Conservation (phyloP, 2,888 invertebrate genomes). For the Limenitis camilla region DNA sequence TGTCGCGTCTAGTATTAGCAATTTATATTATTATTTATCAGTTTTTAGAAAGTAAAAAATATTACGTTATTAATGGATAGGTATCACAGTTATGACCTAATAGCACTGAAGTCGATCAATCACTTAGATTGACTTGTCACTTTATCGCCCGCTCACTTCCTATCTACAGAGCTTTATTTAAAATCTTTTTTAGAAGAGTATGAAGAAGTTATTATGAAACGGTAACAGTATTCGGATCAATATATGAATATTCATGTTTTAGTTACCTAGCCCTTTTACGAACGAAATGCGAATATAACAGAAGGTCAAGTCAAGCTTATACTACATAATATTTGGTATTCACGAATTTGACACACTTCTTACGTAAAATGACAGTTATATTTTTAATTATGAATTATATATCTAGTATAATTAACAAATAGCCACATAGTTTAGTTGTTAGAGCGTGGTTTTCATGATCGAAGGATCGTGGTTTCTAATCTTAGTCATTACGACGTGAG, state of each 20-base stretch:
- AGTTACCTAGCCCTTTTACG: neutral
- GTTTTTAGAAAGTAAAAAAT: conserved; percentile 8
- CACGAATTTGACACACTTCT: too few relatives aligned
- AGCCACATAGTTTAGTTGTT: too few relatives aligned
- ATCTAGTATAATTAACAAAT: too few relatives aligned
- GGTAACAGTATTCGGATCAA: neutral
- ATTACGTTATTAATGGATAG: conserved; percentile 12
- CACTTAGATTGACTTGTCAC: conserved; percentile 23
- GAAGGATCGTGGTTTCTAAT: too few relatives aligned
- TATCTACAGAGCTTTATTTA: conserved; percentile 11
- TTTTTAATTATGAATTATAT: too few relatives aligned
- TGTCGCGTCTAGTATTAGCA: neutral
- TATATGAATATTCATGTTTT: neutral
- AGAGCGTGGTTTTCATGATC: too few relatives aligned
- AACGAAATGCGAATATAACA: neutral
- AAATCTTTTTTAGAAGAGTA: conserved; percentile 4
- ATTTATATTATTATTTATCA: neutral
- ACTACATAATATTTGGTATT: neutral
- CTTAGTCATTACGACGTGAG: too few relatives aligned
- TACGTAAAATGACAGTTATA: too few relatives aligned
- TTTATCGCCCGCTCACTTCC: conserved; percentile 20
- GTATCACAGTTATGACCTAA: conserved; percentile 17
- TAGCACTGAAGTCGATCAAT: conserved; percentile 17
- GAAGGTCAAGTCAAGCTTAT: neutral
- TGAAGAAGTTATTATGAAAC: conserved; percentile 1